These are phyloP conservation scores for Columba livia DNA, from an alignment of 2,113 vertebrate species.

Conservation along the genomic window DNA sequence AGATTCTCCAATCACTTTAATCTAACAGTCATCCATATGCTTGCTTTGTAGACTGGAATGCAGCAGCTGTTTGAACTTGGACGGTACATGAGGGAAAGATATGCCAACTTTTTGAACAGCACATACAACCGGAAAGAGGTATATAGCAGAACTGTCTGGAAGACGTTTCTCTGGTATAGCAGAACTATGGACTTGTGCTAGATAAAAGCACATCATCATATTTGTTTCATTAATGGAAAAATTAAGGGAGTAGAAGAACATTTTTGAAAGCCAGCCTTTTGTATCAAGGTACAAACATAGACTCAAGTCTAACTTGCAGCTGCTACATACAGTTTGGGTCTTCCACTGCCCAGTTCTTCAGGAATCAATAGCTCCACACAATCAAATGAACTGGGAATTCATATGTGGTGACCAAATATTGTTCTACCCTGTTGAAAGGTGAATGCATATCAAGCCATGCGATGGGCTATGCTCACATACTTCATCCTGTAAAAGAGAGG, in stretches of 20 bases:
- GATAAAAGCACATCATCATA: neutral
- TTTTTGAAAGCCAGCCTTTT: neutral
- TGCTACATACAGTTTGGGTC: neutral
- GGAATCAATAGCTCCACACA: neutral
- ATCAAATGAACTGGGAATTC: neutral
- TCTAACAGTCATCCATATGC: neutral
- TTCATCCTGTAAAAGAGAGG: neutral
- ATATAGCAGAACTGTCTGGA: neutral
- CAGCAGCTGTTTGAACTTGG: conserved; percentile 87
- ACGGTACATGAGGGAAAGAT: conserved; percentile 76
- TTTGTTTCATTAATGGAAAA: neutral
- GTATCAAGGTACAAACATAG: neutral
- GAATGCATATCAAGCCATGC: neutral
- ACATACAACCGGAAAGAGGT: conserved; percentile 84
- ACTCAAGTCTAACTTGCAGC: neutral
- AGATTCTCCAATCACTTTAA: neutral
- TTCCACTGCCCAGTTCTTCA: neutral
- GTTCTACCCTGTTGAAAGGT: neutral
- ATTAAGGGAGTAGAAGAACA: neutral
- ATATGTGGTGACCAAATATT: neutral
- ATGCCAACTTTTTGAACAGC: conserved; percentile 77
- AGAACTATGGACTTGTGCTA: neutral
- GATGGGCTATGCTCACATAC: neutral
- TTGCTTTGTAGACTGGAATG: conserved; percentile 82
- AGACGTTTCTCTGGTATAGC: neutral